Evolutionary conservation across 2,113 vertebrate genomes (phyloP), one percentile per base, ranked within the genome.

Genomic region (Sarotherodon lohbergeri): DNA sequence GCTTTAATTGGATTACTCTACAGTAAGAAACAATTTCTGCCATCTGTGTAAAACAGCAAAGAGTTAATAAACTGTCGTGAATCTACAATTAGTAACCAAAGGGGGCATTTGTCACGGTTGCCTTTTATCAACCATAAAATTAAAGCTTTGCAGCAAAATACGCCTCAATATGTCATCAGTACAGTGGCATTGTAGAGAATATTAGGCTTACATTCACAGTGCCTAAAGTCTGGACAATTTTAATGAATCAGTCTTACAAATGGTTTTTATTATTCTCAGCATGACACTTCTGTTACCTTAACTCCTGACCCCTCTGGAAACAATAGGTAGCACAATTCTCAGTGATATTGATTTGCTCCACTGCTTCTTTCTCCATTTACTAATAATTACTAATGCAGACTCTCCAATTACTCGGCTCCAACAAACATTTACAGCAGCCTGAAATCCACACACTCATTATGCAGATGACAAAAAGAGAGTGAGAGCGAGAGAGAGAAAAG

Each of bases 331-430:
- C 66, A 76, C 83, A 88, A 90, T 91, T 88, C 93, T 85, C 86
- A 5, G 17, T 90, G 90, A 91, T 86, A 96, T 85, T 92, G 96
- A 97, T 96, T 96, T 91, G 94, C 91, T 94, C 88, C 27, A 34
- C 88, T 95, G 78, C 91, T 91, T 95, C 91, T 93, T 91, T 94
- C 96, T 94, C 95, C 93, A 94, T 95, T 97, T 92, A 93, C 95
- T 96, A 94, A 96, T 95, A 97, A 97, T 96, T 97, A 93, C 94
- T 95, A 93, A 41, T 78, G 93, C 94, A 90, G 90, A 93, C 92
- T 94, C 81, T 95, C 92, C 94, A 95, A 94, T 96, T 96, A 96
- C 94, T 95, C 76, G 55, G 80, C 92, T 90, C 89, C 80, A 92
- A 93, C 94, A 94, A 94, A 93, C 91, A 94, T 94, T 91, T 86